A percentile compares a stretch with the other conserved stretches of the same genome.
Conservation (phyloP, 1,140 invertebrate species). For the Zaprionus gabonicus region DNA sequence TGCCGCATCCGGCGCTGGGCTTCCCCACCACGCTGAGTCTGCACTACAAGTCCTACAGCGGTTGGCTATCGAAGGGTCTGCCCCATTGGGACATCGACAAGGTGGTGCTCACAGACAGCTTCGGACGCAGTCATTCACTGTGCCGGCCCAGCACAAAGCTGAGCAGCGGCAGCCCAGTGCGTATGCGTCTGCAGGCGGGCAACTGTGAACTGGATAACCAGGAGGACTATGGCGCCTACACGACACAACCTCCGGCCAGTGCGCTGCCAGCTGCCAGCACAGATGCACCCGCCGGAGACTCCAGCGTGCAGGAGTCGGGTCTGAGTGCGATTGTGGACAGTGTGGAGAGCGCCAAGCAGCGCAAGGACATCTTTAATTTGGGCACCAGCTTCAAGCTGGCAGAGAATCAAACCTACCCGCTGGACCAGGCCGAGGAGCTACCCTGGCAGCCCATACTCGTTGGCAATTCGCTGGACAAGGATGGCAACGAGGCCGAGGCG, state of each 20-base stretch:
- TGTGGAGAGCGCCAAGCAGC: slow-evolving; percentile 72
- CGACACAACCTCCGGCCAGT: slow-evolving; percentile 49
- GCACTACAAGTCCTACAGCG: slow-evolving; percentile 94
- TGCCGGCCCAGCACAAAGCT: slow-evolving; percentile 91
- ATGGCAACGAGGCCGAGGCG: slow-evolving; percentile 84
- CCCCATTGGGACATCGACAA: slow-evolving; percentile 92
- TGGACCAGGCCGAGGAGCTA: slow-evolving; percentile 78
- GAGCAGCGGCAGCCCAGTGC: slow-evolving; percentile 90
- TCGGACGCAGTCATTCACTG: slow-evolving; percentile 91
- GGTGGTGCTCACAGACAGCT: slow-evolving; percentile 93
- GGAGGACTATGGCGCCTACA: slow-evolving; percentile 76
- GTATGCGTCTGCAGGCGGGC: slow-evolving; percentile 90
- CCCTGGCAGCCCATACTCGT: slow-evolving; percentile 85
- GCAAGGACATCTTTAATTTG: slow-evolving; percentile 79
- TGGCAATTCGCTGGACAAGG: slow-evolving; percentile 85
- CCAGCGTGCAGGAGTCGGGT: slow-evolving; percentile 69
- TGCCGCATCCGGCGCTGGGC: slow-evolving; percentile 93
- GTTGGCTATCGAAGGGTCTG: slow-evolving; percentile 95
- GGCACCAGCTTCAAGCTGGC: slow-evolving; percentile 78
- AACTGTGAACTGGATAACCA: slow-evolving; percentile 89
- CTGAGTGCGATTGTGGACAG: slow-evolving; percentile 60
- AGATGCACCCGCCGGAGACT: slow-evolving; percentile 54
- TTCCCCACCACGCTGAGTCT: slow-evolving; percentile 90
- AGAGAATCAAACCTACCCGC: slow-evolving; percentile 67
- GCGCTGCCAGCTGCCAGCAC: slow-evolving; percentile 14